phyloP scores from a whole-genome alignment of 2,113 vertebrate species.

The Cranoglanis bouderius region DNA sequence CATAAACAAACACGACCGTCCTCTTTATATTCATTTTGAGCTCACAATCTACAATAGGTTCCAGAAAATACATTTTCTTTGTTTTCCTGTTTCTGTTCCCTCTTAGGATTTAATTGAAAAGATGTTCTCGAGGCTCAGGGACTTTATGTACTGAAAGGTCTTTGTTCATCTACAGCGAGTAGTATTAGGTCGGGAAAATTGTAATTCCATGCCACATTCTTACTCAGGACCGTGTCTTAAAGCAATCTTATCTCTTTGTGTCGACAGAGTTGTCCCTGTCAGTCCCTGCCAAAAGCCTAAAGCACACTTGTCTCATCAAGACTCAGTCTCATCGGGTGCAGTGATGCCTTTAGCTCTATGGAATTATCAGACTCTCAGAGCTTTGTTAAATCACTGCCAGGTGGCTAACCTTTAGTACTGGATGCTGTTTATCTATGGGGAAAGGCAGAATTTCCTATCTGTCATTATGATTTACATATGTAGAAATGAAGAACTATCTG shows the following conservation, averaged over 20 bases:
- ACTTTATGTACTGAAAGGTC: constrained; percentile 6
- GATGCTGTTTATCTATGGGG: constrained; percentile 10
- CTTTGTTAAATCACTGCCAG: constrained; percentile 19
- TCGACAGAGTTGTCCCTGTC: not conserved
- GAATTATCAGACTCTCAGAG: not conserved
- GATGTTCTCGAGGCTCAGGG: not conserved
- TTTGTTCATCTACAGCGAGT: constrained; percentile 12
- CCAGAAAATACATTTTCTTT: not conserved
- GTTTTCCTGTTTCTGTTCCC: not conserved
- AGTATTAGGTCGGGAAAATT: not conserved
- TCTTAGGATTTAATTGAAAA: not conserved
- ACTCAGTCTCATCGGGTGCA: not conserved
- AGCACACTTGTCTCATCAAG: constrained; percentile 20
- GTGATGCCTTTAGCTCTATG: not conserved
- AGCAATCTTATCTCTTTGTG: not conserved
- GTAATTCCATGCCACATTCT: constrained; percentile 26
- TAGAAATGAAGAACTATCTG: constrained; percentile 3
- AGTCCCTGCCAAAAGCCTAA: not conserved
- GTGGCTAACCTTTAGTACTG: constrained; percentile 11
- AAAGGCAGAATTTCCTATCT: constrained; percentile 25
- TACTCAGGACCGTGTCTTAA: constrained; percentile 1
- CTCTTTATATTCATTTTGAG: not conserved
- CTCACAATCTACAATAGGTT: not conserved
- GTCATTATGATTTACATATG: not conserved
- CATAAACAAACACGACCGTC: not conserved